Conservation (phyloP, 2,888 invertebrate species). For the Philaethria dido region DNA sequence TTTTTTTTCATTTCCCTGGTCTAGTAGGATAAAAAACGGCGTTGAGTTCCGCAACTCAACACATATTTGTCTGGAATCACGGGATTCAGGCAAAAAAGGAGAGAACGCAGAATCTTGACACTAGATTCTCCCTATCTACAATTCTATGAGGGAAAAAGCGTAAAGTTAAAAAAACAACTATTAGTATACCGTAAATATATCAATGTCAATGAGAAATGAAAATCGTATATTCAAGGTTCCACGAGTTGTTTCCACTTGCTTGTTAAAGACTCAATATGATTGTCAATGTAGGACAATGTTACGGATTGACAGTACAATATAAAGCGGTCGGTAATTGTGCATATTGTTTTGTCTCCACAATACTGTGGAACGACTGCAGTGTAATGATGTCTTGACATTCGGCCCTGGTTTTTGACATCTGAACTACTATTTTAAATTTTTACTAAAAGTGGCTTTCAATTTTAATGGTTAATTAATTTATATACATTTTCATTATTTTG, state of each 20-base stretch:
- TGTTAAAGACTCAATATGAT: slow-evolving; percentile 29
- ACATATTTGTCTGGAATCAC: no score
- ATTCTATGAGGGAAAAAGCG: no score
- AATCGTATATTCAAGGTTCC: slow-evolving; percentile 4
- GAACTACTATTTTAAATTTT: neutral
- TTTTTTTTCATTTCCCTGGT: no score
- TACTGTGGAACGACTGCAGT: slow-evolving; percentile 5
- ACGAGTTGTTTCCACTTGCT: slow-evolving; percentile 11
- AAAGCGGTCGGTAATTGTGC: slow-evolving; percentile 27
- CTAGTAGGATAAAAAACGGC: no score
- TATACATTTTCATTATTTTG: no score
- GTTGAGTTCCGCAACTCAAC: no score
- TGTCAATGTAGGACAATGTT: slow-evolving; percentile 32
- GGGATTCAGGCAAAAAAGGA: no score
- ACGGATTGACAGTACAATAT: slow-evolving; percentile 37
- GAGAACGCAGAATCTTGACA: no score
- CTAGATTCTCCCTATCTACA: no score
- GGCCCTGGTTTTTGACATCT: slow-evolving; percentile 23
- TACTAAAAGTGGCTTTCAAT: neutral
- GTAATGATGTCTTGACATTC: slow-evolving; percentile 35
- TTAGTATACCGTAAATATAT: neutral
- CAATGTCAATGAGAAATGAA: neutral
- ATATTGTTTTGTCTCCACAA: slow-evolving; percentile 38
- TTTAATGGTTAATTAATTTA: neutral
- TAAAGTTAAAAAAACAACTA: no score